Evolutionary conservation across 2,888 invertebrate species (phyloP), one percentile per base, ranked within the genome.

Genomic region (Choreutis nemorana): DNA sequence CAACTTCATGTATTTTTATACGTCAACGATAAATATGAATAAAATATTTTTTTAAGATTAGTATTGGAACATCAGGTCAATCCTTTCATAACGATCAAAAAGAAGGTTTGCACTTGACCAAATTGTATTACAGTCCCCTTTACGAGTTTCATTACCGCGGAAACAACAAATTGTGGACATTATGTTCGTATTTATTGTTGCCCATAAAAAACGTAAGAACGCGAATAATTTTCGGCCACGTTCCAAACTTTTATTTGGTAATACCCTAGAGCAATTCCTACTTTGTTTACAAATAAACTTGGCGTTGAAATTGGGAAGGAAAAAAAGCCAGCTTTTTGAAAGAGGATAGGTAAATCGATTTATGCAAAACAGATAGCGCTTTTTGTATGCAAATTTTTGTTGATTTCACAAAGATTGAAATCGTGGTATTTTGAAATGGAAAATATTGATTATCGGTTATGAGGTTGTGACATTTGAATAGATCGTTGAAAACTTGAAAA

Each of bases 281-380:
- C 66, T 72, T 73, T 73, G 70, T 73, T 73, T 73, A 73, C 71
- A 68, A 73, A 72, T 73, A 72, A 71, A 72, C 67, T 72, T 68
- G 60, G 52, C 58, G 66, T 65, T 63, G 66, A 68, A 73, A 66
- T 68, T 65, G 67, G 63, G 60, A 68, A 68, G 60, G 67, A 68
- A 73, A 70, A 73, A 70, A 67, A 71, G 64, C 42, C 44, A 35
- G 41, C 66, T 70, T 71, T 47, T 66, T 64, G 63, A 66, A 71
- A 70, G 67, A 64, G 71, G 68, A 75, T 72, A 65, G 67, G 71
- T 66, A 73, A 77, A 73, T 73, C 71, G 73, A 71, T 77, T 77
- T 73, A 75, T 73, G 71, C 66, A 73, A 75, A 75, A 63, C 59
- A 72, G 71, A 70, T 70, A 62, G 68, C 66, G 68, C 73, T 72